These are phyloP conservation scores for Limnothrissa miodon DNA, from an alignment of 2,113 vertebrate genomes.

Conservation along the genomic window DNA sequence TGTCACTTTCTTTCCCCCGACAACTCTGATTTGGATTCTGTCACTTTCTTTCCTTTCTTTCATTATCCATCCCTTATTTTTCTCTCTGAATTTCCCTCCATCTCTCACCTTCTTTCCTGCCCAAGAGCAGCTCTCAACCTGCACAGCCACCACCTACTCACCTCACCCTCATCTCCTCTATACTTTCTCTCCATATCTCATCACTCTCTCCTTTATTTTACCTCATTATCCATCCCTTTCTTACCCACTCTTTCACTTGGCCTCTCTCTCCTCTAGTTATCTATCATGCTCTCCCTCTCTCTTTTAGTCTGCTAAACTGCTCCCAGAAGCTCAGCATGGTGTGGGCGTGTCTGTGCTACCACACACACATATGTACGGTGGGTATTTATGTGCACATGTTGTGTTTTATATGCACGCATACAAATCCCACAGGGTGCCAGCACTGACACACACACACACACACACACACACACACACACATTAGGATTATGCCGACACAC, in stretches of 20 bases:
- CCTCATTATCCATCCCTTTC: not conserved
- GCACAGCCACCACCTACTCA: not conserved
- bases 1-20: not conserved
- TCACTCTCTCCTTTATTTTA: not conserved
- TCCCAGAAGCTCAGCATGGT: not conserved
- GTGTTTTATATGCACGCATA: constrained; percentile 5
- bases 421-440: not conserved
- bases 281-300: not conserved
- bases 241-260: not conserved
- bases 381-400: constrained; percentile 7
- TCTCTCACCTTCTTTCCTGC: not conserved
- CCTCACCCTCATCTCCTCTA: not conserved
- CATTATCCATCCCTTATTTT: not conserved
- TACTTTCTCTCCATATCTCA: not conserved
- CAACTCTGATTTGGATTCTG: not conserved
- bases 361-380: not conserved
- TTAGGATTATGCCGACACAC: constrained; percentile 28
- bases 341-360: not conserved
- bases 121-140: not conserved
- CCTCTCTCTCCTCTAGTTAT: not conserved
- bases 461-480: constrained; percentile 21
- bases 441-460: constrained; percentile 23
- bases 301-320: constrained; percentile 6
- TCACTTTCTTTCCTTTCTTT: not conserved
- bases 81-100: not conserved